Percentiles rank a stretch among this genome's conserved stretches.
phyloP scores from a whole-genome alignment of 2,113 vertebrate species.

The Noctilio leporinus region DNA sequence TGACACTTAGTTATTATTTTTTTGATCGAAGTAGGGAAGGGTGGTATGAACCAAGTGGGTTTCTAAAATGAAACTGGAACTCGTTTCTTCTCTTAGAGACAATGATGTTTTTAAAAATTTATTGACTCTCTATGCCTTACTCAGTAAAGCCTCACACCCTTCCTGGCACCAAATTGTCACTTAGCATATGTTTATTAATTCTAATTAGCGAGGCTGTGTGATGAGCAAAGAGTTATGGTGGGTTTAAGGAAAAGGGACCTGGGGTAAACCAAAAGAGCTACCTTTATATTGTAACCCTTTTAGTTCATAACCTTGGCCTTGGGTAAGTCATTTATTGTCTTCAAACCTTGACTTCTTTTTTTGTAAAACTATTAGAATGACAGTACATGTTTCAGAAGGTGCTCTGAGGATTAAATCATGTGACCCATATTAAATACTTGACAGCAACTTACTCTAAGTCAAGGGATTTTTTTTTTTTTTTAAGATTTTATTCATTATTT shows the following conservation, averaged over 20 bases:
- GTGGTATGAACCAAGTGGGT: neutral
- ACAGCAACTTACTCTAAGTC: neutral
- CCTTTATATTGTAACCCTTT: neutral
- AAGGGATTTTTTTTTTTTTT: too few relatives aligned
- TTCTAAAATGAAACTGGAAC: constrained; percentile 5
- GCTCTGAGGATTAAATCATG: neutral
- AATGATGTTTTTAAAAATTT: neutral
- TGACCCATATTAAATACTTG: neutral
- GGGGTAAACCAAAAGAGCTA: neutral
- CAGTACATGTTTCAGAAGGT: neutral
- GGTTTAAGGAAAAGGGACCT: neutral
- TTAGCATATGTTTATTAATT: constrained; percentile 10
- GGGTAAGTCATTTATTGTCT: neutral
- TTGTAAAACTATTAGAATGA: neutral
- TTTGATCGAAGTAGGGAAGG: neutral
- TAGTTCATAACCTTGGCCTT: neutral
- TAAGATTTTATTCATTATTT: too few relatives aligned
- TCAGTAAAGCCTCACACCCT: neutral
- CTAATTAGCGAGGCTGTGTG: neutral
- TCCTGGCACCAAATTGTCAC: neutral
- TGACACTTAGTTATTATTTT: neutral
- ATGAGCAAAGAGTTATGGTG: neutral
- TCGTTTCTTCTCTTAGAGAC: neutral
- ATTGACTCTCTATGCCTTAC: neutral
- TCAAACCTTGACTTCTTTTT: neutral